Conservation (phyloP, 1,140 invertebrate genomes). For the Tetragonula clypearis region DNA sequence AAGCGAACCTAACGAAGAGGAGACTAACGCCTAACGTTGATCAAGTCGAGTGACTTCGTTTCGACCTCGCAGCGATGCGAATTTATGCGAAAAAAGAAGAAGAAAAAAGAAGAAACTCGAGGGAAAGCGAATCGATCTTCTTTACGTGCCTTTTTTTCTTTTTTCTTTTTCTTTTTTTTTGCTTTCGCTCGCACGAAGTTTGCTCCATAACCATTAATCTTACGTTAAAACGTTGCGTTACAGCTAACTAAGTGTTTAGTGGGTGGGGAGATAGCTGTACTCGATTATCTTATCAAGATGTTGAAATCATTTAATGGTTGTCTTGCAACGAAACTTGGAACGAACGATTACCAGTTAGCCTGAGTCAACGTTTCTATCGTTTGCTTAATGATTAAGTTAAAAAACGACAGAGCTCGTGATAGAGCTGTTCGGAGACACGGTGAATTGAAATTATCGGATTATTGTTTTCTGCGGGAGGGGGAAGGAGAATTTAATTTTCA, state of each 20-base stretch:
- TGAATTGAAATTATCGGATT: background rate
- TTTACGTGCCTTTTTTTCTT: background rate
- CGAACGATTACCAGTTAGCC: background rate
- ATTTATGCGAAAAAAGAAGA: too few relatives aligned
- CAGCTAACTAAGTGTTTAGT: background rate
- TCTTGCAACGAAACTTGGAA: conserved; percentile 22
- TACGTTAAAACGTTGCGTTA: conserved; percentile 10
- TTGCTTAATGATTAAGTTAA: background rate
- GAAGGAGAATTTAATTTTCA: too few relatives aligned
- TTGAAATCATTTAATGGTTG: conserved; percentile 39
- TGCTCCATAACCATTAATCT: background rate
- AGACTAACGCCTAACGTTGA: background rate
- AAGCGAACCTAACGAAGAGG: too few relatives aligned
- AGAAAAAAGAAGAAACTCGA: background rate
- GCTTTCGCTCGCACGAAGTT: background rate
- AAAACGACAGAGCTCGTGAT: background rate
- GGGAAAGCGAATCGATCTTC: background rate
- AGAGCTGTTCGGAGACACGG: background rate
- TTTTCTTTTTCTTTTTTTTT: background rate
- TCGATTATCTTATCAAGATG: conserved; percentile 43
- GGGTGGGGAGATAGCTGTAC: background rate
- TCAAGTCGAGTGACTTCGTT: too few relatives aligned
- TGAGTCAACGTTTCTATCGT: background rate
- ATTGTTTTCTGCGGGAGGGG: background rate
- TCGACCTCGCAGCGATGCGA: too few relatives aligned